Percentiles rank a stretch among this genome's conserved stretches.
Conservation (phyloP, 2,888 invertebrate genomes). For the Neocrepidodera transversa region DNA sequence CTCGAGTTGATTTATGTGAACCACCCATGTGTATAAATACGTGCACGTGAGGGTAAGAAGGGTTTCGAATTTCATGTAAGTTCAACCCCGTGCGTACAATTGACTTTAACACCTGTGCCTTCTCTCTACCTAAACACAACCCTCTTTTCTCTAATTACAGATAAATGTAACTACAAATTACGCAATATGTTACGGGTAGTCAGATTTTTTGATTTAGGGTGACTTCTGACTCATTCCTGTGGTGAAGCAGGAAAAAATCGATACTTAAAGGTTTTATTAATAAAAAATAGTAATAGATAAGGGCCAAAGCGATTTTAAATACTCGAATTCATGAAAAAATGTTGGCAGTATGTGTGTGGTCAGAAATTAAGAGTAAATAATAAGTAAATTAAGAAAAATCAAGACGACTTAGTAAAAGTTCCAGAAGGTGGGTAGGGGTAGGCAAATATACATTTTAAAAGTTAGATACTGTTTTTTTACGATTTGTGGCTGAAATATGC, state of each 20-base stretch:
- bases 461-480: too few relatives aligned
- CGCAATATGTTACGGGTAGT: conserved; percentile 49
- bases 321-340: too few relatives aligned
- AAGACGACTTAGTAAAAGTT: too few relatives aligned
- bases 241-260: not conserved
- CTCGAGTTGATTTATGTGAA: conserved; percentile 24
- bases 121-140: conserved; percentile 38
- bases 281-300: too few relatives aligned
- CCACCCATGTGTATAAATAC: conserved; percentile 31
- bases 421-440: too few relatives aligned
- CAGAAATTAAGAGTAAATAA: too few relatives aligned
- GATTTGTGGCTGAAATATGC: too few relatives aligned
- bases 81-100: conserved; percentile 29
- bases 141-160: conserved; percentile 42
- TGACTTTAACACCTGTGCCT: conserved; percentile 47
- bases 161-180: conserved; percentile 51
- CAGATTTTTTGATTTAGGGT: conserved; percentile 35
- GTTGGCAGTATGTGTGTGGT: too few relatives aligned
- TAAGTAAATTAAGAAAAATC: too few relatives aligned
- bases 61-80: conserved; percentile 30
- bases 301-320: too few relatives aligned
- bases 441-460: too few relatives aligned
- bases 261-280: too few relatives aligned
- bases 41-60: conserved; percentile 3
- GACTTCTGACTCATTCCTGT: conserved; percentile 2